phyloP scores from a whole-genome alignment of 53 echinoderm and acorn worm species.

The Patiria pectinifera region DNA sequence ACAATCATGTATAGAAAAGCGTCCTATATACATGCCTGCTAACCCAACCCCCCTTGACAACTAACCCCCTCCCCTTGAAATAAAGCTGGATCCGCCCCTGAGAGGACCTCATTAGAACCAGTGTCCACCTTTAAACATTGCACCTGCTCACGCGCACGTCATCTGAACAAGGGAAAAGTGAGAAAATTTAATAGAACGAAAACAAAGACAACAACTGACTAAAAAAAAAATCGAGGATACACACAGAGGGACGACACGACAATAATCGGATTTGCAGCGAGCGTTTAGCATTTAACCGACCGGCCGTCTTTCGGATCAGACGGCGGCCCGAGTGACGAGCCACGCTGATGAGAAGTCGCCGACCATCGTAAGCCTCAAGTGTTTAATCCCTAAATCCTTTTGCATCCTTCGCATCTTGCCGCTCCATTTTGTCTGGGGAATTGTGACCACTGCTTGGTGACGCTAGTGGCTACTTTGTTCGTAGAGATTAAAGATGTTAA shows the following conservation, averaged over 20 bases:
- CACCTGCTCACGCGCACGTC: neutral
- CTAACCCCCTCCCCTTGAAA: too few relatives aligned
- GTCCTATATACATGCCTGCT: too few relatives aligned
- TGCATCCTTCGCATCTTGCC: neutral
- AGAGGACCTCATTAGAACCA: too few relatives aligned
- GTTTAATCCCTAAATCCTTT: neutral
- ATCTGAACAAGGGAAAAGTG: neutral
- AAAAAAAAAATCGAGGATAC: neutral
- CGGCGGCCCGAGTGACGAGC: neutral
- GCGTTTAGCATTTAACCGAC: neutral
- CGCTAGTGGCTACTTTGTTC: neutral
- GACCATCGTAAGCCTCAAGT: neutral
- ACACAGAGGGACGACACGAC: neutral
- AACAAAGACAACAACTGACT: neutral
- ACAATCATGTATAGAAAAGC: too few relatives aligned
- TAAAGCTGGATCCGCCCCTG: too few relatives aligned
- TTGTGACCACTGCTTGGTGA: neutral
- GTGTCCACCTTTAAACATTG: neutral
- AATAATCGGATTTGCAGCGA: slow-evolving; percentile 7
- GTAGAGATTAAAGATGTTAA: neutral
- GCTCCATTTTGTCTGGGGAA: neutral
- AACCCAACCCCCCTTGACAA: too few relatives aligned
- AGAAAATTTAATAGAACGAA: neutral
- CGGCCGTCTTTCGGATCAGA: neutral
- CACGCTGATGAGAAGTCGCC: neutral